Conservation (phyloP, 2,797 vertebrate species). For the Pampus argenteus region DNA sequence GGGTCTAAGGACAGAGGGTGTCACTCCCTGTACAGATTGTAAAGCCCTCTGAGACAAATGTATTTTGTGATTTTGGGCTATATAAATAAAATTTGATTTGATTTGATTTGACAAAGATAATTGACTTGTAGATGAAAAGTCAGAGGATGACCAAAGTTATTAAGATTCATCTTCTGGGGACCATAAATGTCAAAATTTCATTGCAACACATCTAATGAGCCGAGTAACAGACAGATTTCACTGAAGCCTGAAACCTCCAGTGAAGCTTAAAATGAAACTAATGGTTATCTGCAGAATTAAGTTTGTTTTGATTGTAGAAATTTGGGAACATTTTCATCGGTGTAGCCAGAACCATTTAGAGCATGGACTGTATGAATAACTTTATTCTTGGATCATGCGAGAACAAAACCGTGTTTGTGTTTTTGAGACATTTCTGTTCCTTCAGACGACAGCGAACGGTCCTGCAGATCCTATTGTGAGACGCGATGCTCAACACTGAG, state of each 20-base stretch:
- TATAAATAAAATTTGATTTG: no score
- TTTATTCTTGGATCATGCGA: not conserved
- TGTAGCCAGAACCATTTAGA: not conserved
- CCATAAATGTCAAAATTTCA: not conserved
- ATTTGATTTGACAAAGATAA: no score
- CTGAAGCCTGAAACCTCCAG: no score
- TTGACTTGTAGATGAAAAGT: no score
- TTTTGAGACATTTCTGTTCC: not conserved
- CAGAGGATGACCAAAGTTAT: no score
- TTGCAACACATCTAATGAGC: not conserved
- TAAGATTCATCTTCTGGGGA: not conserved
- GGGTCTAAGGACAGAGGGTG: no score
- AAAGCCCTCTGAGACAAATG: no score
- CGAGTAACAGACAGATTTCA: no score
- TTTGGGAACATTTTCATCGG: not conserved
- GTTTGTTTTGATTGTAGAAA: not conserved
- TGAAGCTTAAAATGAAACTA: not conserved
- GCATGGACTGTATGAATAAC: not conserved
- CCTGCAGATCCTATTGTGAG: slow-evolving; percentile 32
- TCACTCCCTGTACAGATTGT: no score
- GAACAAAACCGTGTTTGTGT: not conserved
- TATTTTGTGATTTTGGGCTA: no score
- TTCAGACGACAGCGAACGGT: slow-evolving; percentile 3
- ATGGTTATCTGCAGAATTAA: not conserved
- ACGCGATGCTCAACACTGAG: slow-evolving; percentile 26